phyloP scores from a whole-genome alignment of 2,888 invertebrate genomes.

The Acrocyrtus sp. region DNA sequence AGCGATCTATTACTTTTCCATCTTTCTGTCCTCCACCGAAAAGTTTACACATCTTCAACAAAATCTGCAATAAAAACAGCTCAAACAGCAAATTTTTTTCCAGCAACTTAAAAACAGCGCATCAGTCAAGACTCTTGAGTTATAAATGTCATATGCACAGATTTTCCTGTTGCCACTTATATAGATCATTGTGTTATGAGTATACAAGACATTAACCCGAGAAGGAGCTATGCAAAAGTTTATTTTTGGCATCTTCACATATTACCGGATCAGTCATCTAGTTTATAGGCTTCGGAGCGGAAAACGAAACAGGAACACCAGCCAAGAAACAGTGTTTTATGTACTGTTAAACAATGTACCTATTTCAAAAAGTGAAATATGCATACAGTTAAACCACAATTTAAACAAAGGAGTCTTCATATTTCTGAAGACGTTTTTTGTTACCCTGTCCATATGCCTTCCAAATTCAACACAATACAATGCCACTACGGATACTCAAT shows the following conservation, averaged over 20 bases:
- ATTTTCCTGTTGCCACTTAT: neutral
- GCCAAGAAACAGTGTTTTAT: neutral
- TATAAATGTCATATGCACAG: no score
- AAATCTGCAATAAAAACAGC: no score
- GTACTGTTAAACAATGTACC: no score
- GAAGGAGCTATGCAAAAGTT: neutral
- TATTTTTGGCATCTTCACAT: conserved; percentile 20
- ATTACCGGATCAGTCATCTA: neutral
- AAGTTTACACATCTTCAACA: no score
- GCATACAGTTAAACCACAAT: neutral
- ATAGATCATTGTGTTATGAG: neutral
- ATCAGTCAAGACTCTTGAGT: no score
- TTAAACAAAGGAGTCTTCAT: neutral
- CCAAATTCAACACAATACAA: no score
- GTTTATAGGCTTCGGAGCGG: neutral
- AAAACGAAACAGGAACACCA: neutral
- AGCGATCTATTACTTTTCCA: no score
- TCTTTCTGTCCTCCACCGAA: no score
- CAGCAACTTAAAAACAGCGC: neutral
- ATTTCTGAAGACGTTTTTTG: no score
- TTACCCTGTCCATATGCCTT: no score
- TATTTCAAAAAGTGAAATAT: no score
- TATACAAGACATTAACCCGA: conserved; percentile 16
- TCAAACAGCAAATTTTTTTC: neutral
- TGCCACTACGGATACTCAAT: no score